phyloP scores from a whole-genome alignment of 2,888 invertebrate genomes.

The Nymphalis polychloros region DNA sequence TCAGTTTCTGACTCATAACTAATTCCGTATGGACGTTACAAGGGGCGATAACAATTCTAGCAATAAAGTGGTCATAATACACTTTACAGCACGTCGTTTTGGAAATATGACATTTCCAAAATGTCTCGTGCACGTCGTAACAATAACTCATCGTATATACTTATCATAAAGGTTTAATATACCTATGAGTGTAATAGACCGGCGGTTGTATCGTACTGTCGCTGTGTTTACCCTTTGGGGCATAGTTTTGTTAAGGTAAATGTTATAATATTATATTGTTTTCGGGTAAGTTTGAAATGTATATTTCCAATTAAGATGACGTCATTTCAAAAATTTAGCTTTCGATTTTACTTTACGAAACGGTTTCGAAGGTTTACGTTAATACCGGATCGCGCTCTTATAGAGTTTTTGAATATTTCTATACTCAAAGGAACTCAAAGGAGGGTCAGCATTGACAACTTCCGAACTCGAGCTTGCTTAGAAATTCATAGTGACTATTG shows the following conservation, averaged over 20 bases:
- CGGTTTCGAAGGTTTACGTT: no score
- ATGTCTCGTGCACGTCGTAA: constrained; percentile 16
- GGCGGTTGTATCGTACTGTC: background rate
- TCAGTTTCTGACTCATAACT: background rate
- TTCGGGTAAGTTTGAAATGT: background rate
- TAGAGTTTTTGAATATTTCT: no score
- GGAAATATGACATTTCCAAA: constrained; percentile 22
- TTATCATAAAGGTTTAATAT: constrained; percentile 16
- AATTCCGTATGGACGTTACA: constrained; percentile 1
- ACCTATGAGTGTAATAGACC: background rate
- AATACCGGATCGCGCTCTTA: no score
- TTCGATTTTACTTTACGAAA: no score
- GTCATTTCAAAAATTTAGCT: no score
- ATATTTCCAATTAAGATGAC: no score
- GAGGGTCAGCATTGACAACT: no score
- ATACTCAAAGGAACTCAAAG: no score
- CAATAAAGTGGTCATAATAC: constrained; percentile 6
- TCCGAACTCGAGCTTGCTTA: no score
- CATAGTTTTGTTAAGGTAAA: background rate
- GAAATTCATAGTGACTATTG: no score
- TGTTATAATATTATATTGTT: background rate
- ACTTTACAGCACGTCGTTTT: constrained; percentile 9
- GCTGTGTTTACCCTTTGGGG: background rate
- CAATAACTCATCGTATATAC: constrained; percentile 20
- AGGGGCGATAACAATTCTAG: background rate